phyloP scores from a whole-genome alignment of 2,888 invertebrate genomes.

The Timema cristinae region DNA sequence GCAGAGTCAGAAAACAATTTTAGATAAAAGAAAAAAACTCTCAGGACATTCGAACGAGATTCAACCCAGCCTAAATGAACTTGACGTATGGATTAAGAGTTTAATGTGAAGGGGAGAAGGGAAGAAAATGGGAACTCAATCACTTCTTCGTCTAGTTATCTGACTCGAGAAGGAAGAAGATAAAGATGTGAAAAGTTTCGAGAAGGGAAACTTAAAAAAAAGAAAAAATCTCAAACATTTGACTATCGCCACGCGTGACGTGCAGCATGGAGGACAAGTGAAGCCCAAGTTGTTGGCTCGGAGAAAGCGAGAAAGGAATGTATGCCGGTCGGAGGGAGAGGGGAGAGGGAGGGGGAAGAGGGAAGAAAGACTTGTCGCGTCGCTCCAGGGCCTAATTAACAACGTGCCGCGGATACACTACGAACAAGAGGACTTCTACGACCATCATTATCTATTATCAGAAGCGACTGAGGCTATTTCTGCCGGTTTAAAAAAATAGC shows the following conservation, averaged over 20 bases:
- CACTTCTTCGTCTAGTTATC: too few relatives aligned
- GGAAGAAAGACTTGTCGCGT: conserved; percentile 26
- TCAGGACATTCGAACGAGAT: too few relatives aligned
- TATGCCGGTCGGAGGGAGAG: neutral
- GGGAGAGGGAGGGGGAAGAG: neutral
- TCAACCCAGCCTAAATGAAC: too few relatives aligned
- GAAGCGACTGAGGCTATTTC: neutral
- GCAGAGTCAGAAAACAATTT: too few relatives aligned
- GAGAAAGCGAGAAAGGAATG: conserved; percentile 11
- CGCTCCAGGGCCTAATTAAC: conserved; percentile 43
- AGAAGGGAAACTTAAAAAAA: too few relatives aligned
- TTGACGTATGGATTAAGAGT: too few relatives aligned
- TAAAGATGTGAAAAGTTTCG: too few relatives aligned
- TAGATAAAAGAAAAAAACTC: too few relatives aligned
- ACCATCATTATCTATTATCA: conserved; percentile 14
- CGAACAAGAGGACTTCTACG: neutral
- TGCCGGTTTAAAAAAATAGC: too few relatives aligned
- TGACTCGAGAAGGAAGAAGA: too few relatives aligned
- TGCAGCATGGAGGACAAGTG: neutral
- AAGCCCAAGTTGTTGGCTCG: neutral
- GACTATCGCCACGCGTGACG: conserved; percentile 10
- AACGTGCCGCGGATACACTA: conserved; percentile 16
- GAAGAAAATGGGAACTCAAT: too few relatives aligned
- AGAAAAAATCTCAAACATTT: neutral
- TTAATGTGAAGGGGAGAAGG: too few relatives aligned